phyloP scores from a whole-genome alignment of 2,797 vertebrate genomes.

The Anomalospiza imberbis region DNA sequence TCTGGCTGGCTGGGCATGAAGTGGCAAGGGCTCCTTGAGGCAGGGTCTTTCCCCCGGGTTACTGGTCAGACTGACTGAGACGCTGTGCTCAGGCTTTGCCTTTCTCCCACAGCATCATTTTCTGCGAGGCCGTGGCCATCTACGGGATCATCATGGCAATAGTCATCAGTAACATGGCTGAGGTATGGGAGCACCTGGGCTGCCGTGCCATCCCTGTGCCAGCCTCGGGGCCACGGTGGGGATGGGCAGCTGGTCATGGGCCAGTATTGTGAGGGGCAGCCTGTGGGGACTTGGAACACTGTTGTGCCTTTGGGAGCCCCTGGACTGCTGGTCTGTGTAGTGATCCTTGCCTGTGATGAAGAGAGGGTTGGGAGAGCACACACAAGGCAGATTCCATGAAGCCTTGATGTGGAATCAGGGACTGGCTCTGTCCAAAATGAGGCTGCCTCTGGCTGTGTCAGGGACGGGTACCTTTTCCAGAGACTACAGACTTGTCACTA shows the following conservation, averaged over 20 bases:
- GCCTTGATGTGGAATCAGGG: not conserved
- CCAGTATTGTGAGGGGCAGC: accelerated
- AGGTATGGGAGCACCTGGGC: conserved; percentile 76
- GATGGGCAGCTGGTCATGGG: not conserved
- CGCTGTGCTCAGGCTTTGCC: not conserved
- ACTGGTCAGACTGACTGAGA: not conserved
- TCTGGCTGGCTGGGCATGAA: not conserved
- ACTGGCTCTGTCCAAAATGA: not conserved
- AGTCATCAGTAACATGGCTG: conserved; percentile 97
- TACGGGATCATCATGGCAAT: conserved; percentile 99
- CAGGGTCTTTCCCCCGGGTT: not conserved
- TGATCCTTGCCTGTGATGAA: not conserved
- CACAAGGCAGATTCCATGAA: not conserved
- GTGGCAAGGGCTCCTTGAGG: not conserved
- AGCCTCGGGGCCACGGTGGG: accelerated
- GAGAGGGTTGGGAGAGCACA: not conserved
- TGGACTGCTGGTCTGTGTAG: not conserved
- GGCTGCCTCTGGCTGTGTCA: accelerated
- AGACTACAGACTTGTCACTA: not conserved
- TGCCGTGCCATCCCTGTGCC: accelerated
- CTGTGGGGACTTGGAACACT: not conserved
- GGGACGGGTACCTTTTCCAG: not conserved
- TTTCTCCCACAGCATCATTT: conserved; percentile 87
- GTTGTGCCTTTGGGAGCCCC: not conserved
- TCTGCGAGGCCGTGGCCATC: conserved; percentile 98